phyloP scores from a whole-genome alignment of 2,888 invertebrate genomes.

The Mycalesis mineus region DNA sequence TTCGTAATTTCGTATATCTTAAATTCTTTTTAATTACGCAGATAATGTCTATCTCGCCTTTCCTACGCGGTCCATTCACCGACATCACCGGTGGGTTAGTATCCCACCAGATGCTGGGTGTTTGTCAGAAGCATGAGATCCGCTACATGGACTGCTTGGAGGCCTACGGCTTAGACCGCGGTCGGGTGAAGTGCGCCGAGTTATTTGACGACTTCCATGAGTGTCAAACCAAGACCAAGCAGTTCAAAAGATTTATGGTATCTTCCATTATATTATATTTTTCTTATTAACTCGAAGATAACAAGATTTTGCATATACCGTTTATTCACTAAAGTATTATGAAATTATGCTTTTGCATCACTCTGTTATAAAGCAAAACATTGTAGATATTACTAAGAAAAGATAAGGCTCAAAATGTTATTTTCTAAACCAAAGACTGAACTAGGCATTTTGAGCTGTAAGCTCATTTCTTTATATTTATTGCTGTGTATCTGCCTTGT shows the following conservation, averaged over 20 bases:
- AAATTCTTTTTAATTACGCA: not conserved
- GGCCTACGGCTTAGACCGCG: conserved; percentile 86
- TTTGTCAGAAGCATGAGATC: conserved; percentile 83
- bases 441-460: too few species aligned
- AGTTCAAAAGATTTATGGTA: conserved; percentile 78
- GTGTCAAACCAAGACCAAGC: conserved; percentile 80
- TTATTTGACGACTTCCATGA: conserved; percentile 84
- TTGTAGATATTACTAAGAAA: too few species aligned
- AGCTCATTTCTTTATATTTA: too few species aligned
- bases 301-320: not conserved
- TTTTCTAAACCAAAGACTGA: too few species aligned
- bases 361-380: too few species aligned
- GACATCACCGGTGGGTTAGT: conserved; percentile 82
- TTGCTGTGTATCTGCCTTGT: too few species aligned
- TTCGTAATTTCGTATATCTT: not conserved
- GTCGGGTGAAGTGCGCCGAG: conserved; percentile 78
- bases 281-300: not conserved
- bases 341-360: too few species aligned
- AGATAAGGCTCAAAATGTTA: too few species aligned
- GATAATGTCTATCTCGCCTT: conserved; percentile 81
- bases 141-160: conserved; percentile 87
- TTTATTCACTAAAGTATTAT: too few species aligned
- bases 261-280: conserved; percentile 6
- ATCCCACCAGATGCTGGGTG: conserved; percentile 81
- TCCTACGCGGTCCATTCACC: conserved; percentile 82